Percentiles rank a stretch among this genome's conserved stretches.
Conservation (phyloP, 2,797 vertebrate species). For the Megalops cyprinoides region DNA sequence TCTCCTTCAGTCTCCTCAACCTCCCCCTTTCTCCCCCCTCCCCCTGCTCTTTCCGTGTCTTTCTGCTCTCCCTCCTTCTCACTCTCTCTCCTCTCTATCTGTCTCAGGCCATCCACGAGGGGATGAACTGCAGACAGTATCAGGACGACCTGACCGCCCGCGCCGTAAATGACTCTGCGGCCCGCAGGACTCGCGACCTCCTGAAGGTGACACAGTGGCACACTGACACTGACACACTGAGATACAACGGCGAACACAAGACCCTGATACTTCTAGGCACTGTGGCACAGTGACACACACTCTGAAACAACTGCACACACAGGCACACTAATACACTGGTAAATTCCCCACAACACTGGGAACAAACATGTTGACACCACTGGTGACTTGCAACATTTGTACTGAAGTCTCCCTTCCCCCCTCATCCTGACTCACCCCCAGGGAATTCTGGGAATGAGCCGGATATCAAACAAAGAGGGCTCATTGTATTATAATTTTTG, state of each 20-base stretch:
- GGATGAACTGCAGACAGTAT: constrained; percentile 85
- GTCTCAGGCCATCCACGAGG: constrained; percentile 81
- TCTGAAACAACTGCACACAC: background rate
- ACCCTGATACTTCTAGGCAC: background rate
- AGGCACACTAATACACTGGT: background rate
- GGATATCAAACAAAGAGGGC: too few species aligned
- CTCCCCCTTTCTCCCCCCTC: background rate
- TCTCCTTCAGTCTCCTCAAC: background rate
- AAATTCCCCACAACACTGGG: too few species aligned
- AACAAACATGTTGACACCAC: too few species aligned
- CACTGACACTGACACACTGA: background rate
- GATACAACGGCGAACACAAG: background rate
- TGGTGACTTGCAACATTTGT: too few species aligned
- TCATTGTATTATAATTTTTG: too few species aligned
- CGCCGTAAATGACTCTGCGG: constrained; percentile 78
- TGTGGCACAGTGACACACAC: background rate
- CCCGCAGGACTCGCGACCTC: constrained; percentile 79
- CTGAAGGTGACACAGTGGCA: constrained; percentile 71
- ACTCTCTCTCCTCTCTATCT: background rate
- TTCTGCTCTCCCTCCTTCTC: background rate
- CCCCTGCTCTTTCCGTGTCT: background rate
- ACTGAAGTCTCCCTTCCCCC: too few species aligned
- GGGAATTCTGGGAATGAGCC: too few species aligned
- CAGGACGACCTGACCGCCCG: constrained; percentile 79
- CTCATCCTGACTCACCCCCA: too few species aligned